phyloP scores from a whole-genome alignment of 2,113 vertebrate species.

The Gobiocypris rarus region DNA sequence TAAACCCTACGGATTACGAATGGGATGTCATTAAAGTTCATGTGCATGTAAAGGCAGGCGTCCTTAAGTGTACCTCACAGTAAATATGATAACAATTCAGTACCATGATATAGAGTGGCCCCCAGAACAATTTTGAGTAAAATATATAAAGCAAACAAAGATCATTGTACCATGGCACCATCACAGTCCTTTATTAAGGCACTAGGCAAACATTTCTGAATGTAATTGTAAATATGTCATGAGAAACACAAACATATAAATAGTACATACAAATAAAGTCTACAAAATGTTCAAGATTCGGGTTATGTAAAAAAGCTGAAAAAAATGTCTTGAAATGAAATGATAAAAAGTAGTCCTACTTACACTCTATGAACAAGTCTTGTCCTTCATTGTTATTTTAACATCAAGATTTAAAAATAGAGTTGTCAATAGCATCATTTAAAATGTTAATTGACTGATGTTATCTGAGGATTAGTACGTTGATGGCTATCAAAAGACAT shows the following conservation, averaged over 20 bases:
- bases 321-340: background rate
- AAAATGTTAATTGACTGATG: constrained; percentile 43
- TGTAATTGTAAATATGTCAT: background rate
- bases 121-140: too few species aligned
- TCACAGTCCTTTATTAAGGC: too few species aligned
- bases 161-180: too few species aligned
- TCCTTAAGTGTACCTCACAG: too few species aligned
- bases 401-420: constrained; percentile 41
- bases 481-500: constrained; percentile 48
- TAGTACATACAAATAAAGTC: background rate
- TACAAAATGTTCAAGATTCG: background rate
- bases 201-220: background rate
- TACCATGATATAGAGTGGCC: background rate
- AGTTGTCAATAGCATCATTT: constrained; percentile 36
- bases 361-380: background rate
- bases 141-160: too few species aligned
- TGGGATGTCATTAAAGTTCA: too few species aligned
- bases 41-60: too few species aligned
- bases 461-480: constrained; percentile 32
- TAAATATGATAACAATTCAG: background rate
- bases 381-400: constrained; percentile 30
- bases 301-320: background rate
- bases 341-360: background rate
- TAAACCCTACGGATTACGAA: too few species aligned
- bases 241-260: constrained; percentile 3